Evolutionary conservation across 23 tunicate genomes (phyloP).

Genomic region (Trididemnum miniatum): DNA sequence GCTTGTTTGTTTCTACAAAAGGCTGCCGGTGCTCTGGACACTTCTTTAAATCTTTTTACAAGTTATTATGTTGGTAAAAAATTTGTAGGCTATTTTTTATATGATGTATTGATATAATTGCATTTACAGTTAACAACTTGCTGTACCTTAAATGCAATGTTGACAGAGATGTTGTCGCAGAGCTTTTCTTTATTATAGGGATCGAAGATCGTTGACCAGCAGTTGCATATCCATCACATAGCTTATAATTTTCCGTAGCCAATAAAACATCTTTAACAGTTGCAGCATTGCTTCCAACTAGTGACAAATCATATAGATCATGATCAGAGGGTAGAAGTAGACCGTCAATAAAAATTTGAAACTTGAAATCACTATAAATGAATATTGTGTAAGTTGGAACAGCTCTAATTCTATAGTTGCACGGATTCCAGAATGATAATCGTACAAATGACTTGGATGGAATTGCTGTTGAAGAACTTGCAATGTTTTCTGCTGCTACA

Average conservation of each 20-base stretch:
- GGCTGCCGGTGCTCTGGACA: too few relatives aligned
- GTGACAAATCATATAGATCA: background rate
- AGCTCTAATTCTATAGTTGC: background rate
- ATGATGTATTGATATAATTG: background rate
- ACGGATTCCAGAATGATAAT: background rate
- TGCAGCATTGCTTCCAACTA: background rate
- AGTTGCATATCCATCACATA: background rate
- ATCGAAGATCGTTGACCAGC: background rate
- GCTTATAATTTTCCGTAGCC: background rate
- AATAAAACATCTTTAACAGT: background rate
- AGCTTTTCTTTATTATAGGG: background rate
- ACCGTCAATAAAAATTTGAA: background rate
- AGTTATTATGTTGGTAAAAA: background rate
- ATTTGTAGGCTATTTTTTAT: background rate
- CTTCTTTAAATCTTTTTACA: too few relatives aligned
- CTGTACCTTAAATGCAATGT: background rate
- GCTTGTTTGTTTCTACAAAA: too few relatives aligned
- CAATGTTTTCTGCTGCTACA: background rate
- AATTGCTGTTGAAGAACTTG: background rate
- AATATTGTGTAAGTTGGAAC: background rate
- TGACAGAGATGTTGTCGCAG: background rate
- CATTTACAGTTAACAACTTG: background rate
- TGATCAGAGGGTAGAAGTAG: background rate
- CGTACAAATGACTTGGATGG: background rate
- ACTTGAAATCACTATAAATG: background rate